A percentile compares a stretch with the other conserved stretches of the same genome.
These are phyloP conservation scores for Galerucella pusilla DNA, from an alignment of 2,888 invertebrate species.

Conservation along the genomic window DNA sequence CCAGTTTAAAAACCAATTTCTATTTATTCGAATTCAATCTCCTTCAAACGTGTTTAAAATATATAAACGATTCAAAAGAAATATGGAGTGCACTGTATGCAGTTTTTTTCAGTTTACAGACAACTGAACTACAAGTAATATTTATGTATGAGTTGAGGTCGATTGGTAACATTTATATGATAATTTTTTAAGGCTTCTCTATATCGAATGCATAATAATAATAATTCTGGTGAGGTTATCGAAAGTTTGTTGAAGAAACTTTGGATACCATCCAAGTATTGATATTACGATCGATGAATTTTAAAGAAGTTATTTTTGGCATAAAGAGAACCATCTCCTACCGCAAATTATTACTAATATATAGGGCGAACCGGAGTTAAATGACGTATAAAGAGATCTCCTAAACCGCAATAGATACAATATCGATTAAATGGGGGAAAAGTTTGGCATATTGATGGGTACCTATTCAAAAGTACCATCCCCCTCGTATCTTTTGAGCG, in stretches of 20 bases:
- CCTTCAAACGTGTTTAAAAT: background rate
- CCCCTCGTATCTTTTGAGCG: too few species aligned
- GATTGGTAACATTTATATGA: conserved; percentile 1
- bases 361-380: too few species aligned
- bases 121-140: conserved; percentile 10
- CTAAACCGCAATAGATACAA: too few species aligned
- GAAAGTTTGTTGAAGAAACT: background rate
- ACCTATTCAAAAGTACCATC: too few species aligned
- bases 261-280: conserved; percentile 2
- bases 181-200: background rate
- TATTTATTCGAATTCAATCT: background rate
- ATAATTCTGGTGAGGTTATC: background rate
- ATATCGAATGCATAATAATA: background rate
- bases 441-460: too few species aligned
- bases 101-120: background rate
- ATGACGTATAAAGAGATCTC: too few species aligned
- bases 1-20: background rate
- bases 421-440: too few species aligned
- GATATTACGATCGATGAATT: background rate
- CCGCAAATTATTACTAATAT: too few species aligned
- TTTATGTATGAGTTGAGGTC: conserved; percentile 10
- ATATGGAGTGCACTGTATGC: background rate
- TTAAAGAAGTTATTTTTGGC: conserved; percentile 1
- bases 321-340: background rate
- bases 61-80: background rate